Evolutionary conservation across 2,888 invertebrate species (phyloP), one percentile per base, ranked within the genome.

Genomic region (Andrena flavipes): DNA sequence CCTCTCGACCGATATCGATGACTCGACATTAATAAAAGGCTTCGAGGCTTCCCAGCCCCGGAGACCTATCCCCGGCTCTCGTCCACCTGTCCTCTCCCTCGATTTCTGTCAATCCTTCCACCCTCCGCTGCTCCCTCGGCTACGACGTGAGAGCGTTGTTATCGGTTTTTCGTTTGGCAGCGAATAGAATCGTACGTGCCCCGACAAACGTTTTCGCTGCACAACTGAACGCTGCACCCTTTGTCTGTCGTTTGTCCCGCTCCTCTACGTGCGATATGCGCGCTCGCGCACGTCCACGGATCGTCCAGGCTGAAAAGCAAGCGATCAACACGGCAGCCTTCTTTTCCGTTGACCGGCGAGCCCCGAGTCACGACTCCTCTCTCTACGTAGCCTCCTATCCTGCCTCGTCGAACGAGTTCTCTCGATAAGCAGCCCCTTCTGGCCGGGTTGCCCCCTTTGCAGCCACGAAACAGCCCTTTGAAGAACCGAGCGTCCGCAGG

Each of bases 111-210:
- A 51, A 49, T 23, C 68, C 56, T 13, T 60, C 8, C 29, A 30
- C n/a, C 48, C 49, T 16, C 26, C 23, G 1, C 23, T 10, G 4
- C 13, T 29, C 49, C 23, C 51, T 26, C 26, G 42, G 65, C 23
- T 56, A 20, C 23, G 56, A 42, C 42, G 42, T 42, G 63, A 56
- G 64, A 68, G 68, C 77, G 80, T 84, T 77, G 84, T 84, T 88
- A 87, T 89, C 84, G 84, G 84, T 76, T 88, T 85, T 85, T 87
- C 76, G 81, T 80, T 78, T 42, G 68, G 69, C 69, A 64, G 51
- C 69, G 80, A 73, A 69, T 29, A 72, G 85, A 86, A 76, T 85
- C 84, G 88, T 83, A 83, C 88, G 76, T 80, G 83, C 83, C 65
- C 69, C 68, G 82, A 80, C 85, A 82, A 85, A 78, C 84, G 77